Percentiles rank a stretch among this genome's conserved stretches.
These are phyloP conservation scores for Mobula birostris DNA, from an alignment of 2,113 vertebrate genomes.

Conservation along the genomic window DNA sequence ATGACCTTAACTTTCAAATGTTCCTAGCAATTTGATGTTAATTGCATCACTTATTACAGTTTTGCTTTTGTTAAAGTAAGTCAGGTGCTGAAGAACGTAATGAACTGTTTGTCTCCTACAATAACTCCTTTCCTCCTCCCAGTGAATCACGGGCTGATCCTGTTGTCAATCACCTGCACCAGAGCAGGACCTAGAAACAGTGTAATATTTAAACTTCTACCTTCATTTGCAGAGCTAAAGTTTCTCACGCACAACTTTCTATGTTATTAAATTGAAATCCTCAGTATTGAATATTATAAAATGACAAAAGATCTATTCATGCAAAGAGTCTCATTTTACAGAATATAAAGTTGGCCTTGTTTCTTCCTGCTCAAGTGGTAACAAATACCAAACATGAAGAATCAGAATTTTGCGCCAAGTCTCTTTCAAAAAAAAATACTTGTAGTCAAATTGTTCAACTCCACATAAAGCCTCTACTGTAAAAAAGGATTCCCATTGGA, in stretches of 20 bases:
- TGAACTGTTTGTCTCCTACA: background rate
- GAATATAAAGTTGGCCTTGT: background rate
- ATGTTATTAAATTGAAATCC: constrained; percentile 12
- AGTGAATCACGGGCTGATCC: background rate
- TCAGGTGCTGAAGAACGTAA: background rate
- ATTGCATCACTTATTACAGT: too few relatives aligned
- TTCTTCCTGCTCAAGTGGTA: background rate
- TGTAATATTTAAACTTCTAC: background rate
- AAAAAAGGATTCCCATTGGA: background rate
- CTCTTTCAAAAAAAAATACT: background rate
- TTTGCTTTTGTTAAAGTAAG: background rate
- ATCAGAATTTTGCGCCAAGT: constrained; percentile 22
- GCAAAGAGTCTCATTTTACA: constrained; percentile 26
- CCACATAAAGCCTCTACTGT: background rate
- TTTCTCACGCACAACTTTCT: constrained; percentile 25
- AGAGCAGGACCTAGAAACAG: background rate
- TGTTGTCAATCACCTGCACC: background rate
- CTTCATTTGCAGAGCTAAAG: too few relatives aligned
- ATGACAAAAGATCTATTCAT: constrained; percentile 33
- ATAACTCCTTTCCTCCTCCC: background rate
- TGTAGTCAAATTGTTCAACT: background rate
- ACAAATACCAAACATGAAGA: constrained; percentile 22
- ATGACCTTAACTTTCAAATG: background rate
- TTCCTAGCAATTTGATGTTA: background rate
- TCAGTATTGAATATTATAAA: constrained; percentile 2